Conservation (phyloP, 2,888 invertebrate species). For the Harpalus rubripes region DNA sequence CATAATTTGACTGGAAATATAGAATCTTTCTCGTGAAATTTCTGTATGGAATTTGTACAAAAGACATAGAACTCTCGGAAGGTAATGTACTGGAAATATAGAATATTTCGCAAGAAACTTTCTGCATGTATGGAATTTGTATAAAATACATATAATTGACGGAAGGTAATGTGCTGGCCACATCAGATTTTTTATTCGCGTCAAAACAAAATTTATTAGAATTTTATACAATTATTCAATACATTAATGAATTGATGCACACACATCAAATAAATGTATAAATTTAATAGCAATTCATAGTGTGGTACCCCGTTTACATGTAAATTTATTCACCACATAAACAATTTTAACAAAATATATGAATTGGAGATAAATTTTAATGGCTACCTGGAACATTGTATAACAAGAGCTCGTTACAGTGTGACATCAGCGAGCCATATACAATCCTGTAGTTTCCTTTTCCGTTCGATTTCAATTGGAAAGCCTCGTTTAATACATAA, state of each 20-base stretch:
- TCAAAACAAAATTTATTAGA: background rate
- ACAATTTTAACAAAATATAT: slow-evolving; percentile 8
- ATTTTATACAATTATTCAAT: background rate
- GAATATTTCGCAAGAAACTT: too few relatives aligned
- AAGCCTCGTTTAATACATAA: slow-evolving; percentile 23
- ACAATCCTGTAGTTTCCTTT: slow-evolving; percentile 23
- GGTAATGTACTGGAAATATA: too few relatives aligned
- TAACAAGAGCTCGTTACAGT: slow-evolving; percentile 12
- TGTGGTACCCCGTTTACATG: background rate
- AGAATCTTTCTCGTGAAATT: too few relatives aligned
- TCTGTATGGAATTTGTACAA: too few relatives aligned
- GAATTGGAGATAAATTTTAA: slow-evolving; percentile 23
- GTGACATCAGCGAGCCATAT: slow-evolving; percentile 1
- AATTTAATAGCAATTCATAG: background rate
- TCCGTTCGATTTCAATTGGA: slow-evolving; percentile 14
- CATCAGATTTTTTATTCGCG: background rate
- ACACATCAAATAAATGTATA: background rate
- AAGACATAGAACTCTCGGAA: too few relatives aligned
- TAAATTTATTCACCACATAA: background rate
- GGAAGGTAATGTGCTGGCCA: too few relatives aligned
- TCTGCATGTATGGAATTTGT: too few relatives aligned
- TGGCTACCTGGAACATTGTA: background rate
- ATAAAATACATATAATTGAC: too few relatives aligned
- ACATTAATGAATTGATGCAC: background rate
- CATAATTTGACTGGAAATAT: too few relatives aligned